These are phyloP conservation scores for Liodrosophila aerea DNA, from an alignment of 2,888 invertebrate species.

Conservation along the genomic window DNA sequence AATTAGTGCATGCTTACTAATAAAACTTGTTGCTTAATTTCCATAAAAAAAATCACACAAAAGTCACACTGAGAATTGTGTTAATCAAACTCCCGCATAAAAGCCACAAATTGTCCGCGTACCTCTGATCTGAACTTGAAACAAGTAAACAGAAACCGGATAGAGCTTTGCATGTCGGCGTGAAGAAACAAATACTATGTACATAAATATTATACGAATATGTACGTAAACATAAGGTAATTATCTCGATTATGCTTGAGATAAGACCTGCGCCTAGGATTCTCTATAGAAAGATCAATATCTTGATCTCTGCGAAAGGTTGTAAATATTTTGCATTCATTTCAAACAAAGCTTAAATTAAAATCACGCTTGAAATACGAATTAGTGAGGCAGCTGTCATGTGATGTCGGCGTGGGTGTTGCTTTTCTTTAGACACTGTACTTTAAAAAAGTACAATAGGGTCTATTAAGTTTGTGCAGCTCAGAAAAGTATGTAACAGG, in stretches of 20 bases:
- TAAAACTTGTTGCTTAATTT: slow-evolving; percentile 71
- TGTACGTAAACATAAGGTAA: slow-evolving; percentile 50
- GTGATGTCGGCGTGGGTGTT: slow-evolving; percentile 44
- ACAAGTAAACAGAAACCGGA: slow-evolving; percentile 53
- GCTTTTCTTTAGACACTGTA: too few relatives aligned
- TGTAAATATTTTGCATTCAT: slow-evolving; percentile 38
- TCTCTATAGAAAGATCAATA: background rate
- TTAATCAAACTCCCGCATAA: slow-evolving; percentile 77
- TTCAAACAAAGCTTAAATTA: slow-evolving; percentile 17
- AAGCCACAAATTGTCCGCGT: slow-evolving; percentile 48
- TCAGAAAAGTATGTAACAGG: too few relatives aligned
- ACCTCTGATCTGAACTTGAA: slow-evolving; percentile 64
- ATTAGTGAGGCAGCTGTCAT: slow-evolving; percentile 25
- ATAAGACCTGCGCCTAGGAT: slow-evolving; percentile 30
- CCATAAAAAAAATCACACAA: slow-evolving; percentile 34
- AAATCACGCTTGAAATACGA: slow-evolving; percentile 25
- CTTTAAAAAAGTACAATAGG: too few relatives aligned
- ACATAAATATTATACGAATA: slow-evolving; percentile 1
- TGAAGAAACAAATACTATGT: slow-evolving; percentile 43
- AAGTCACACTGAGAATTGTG: slow-evolving; percentile 46
- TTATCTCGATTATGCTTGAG: slow-evolving; percentile 52
- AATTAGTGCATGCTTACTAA: slow-evolving; percentile 79
- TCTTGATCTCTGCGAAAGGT: slow-evolving; percentile 3
- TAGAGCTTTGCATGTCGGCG: slow-evolving; percentile 31
- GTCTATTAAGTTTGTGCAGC: too few relatives aligned